These are phyloP conservation scores for Oxyruncus cristatus DNA, from an alignment of 2,113 vertebrate genomes.

Conservation along the genomic window DNA sequence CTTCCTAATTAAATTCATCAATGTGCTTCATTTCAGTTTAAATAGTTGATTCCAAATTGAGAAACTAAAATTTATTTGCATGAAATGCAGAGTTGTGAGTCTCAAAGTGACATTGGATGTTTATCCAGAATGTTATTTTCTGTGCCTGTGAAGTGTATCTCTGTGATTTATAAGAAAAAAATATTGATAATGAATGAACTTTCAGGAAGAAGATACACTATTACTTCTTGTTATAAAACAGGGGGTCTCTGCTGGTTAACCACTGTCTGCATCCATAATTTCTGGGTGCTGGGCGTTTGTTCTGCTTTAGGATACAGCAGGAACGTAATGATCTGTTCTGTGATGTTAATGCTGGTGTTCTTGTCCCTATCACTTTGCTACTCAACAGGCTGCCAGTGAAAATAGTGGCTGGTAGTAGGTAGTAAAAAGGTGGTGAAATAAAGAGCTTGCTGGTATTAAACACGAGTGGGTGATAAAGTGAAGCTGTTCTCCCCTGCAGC, in stretches of 20 bases:
- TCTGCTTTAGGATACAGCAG: not conserved
- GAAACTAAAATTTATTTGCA: constrained; percentile 52
- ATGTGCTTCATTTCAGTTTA: constrained; percentile 28
- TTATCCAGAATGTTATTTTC: constrained; percentile 20
- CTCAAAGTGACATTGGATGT: constrained; percentile 29
- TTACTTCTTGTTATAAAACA: not conserved
- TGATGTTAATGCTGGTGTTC: not conserved
- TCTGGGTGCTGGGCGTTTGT: not conserved
- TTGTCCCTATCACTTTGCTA: not conserved
- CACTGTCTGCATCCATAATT: not conserved
- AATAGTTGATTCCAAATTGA: constrained; percentile 33
- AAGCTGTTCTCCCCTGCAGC: not conserved
- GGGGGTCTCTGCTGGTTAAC: not conserved
- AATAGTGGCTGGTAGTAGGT: not conserved
- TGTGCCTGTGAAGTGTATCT: not conserved
- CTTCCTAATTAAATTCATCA: constrained; percentile 63
- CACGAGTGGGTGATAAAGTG: not conserved
- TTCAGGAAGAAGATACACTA: not conserved
- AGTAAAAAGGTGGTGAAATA: not conserved
- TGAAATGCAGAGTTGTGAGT: not conserved
- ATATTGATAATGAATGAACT: not conserved
- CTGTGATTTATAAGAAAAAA: not conserved
- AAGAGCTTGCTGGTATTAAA: not conserved
- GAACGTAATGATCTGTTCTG: not conserved
- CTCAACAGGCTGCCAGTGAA: not conserved